These are phyloP conservation scores for Perccottus glenii DNA, from an alignment of 2,113 vertebrate species.

Conservation along the genomic window DNA sequence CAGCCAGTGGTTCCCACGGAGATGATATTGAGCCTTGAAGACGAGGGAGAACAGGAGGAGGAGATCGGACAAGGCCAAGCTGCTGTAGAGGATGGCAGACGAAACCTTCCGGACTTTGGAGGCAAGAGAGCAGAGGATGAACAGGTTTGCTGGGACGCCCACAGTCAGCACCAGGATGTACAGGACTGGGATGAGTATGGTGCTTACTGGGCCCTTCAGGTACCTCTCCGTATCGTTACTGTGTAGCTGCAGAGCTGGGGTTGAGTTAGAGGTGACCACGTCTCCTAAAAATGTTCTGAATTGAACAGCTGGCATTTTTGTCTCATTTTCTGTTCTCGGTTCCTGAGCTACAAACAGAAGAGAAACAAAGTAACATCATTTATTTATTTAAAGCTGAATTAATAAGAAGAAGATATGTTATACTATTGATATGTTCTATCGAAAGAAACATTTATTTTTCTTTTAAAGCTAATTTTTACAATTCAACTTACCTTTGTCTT, in stretches of 20 bases:
- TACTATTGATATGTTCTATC: too few species aligned
- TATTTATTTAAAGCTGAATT: neutral
- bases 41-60: constrained; percentile 85
- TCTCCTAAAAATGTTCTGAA: constrained; percentile 37
- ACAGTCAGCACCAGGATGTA: constrained; percentile 78
- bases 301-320: too few species aligned
- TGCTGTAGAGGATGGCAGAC: constrained; percentile 85
- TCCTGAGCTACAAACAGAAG: constrained; percentile 14
- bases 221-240: constrained; percentile 71
- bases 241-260: neutral
- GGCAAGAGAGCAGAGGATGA: constrained; percentile 78
- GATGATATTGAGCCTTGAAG: constrained; percentile 87
- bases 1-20: constrained; percentile 87
- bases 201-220: constrained; percentile 81
- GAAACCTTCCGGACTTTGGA: constrained; percentile 79
- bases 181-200: constrained; percentile 77
- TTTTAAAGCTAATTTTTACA: neutral
- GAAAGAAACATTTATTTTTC: too few species aligned
- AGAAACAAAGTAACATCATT: neutral
- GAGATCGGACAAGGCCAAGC: constrained; percentile 87
- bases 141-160: constrained; percentile 83
- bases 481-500: constrained; percentile 48
- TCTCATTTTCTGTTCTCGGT: fast-evolving
- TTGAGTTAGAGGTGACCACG: too few species aligned
- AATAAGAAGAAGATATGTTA: neutral